Evolutionary conservation across 2,888 invertebrate genomes (phyloP), one percentile per base, ranked within the genome.

Genomic region (Leptopterna dolabrata): DNA sequence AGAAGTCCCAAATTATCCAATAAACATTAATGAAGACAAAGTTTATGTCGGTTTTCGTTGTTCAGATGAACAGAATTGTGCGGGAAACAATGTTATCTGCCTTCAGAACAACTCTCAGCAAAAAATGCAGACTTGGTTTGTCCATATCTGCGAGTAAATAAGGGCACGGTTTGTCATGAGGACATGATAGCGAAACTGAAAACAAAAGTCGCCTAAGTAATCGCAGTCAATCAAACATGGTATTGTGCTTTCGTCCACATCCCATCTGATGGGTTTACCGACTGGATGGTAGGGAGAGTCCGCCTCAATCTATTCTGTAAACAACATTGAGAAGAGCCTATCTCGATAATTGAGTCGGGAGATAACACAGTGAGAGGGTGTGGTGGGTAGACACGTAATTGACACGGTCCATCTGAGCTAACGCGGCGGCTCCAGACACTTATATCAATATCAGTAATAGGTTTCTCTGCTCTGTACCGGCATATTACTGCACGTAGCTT

Each of bases 321-420:
- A 63, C 63, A 63, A 63, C 63, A 63, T 63, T 63, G 63, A 63
- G 63, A 63, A 63, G 63, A 63, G 63, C 63, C 63, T 19, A 63
- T 63, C 63, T 63, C 24, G 63, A 63, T 63, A 63, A 63, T 63
- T 63, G 63, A 63, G 63, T 63, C 63, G 24, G 63, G 63, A 63
- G 63, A 63, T 63, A 63, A 63, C 24, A 24, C 24, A 24, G 19
- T 24, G 63, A 63, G 63, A 19, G 19, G 7, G 0, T 7, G 24
- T 24, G 63, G 63, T 24, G 63, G 24, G 63, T 11, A 24, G 63
- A 63, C 63, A 63, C 63, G 63, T 63, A 63, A 63, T 63, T 63
- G 63, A 24, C 63, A 24, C 63, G 63, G 63, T 63, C 63, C 63
- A 63, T 63, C 63, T 24, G 63, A 63, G 63, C 63, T 63, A 63